A percentile compares a stretch with the other conserved stretches of the same genome.
phyloP scores from a whole-genome alignment of 1,140 invertebrate species.

The Euwallacea fornicatus region DNA sequence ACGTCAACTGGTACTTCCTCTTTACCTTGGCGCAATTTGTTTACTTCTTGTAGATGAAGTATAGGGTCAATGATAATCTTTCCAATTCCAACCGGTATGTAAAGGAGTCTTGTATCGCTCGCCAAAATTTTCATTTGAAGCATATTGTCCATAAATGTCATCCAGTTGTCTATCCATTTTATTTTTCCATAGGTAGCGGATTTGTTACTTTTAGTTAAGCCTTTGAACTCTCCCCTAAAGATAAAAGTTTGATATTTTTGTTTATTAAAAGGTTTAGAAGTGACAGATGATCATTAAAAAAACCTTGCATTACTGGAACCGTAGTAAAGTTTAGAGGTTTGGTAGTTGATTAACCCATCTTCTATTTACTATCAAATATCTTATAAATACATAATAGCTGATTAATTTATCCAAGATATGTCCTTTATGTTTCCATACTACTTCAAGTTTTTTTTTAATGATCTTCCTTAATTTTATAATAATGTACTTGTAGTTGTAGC shows the following conservation, averaged over 20 bases:
- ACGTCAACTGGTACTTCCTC: constrained; percentile 7
- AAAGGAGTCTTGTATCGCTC: constrained; percentile 70
- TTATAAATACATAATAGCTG: too few relatives aligned
- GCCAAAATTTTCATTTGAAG: constrained; percentile 82
- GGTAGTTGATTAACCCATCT: neutral
- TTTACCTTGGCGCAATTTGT: neutral
- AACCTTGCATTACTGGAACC: neutral
- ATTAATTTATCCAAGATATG: too few relatives aligned
- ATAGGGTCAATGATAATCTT: constrained; percentile 77
- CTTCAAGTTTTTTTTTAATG: neutral
- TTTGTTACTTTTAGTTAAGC: constrained; percentile 45
- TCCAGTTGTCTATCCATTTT: constrained; percentile 81
- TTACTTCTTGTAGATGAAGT: constrained; percentile 61
- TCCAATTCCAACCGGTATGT: constrained; percentile 82
- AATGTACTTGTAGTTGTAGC: constrained; percentile 81
- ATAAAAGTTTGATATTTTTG: too few relatives aligned
- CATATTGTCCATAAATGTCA: constrained; percentile 91
- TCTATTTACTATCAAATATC: neutral
- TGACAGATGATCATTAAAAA: neutral
- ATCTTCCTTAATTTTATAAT: neutral
- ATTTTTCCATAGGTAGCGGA: constrained; percentile 58
- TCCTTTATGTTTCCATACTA: too few relatives aligned
- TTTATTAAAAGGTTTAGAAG: too few relatives aligned
- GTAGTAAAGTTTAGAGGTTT: neutral
- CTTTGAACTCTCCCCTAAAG: constrained; percentile 67